phyloP scores from a whole-genome alignment of 2,113 vertebrate species.

The Microtus richardsoni region DNA sequence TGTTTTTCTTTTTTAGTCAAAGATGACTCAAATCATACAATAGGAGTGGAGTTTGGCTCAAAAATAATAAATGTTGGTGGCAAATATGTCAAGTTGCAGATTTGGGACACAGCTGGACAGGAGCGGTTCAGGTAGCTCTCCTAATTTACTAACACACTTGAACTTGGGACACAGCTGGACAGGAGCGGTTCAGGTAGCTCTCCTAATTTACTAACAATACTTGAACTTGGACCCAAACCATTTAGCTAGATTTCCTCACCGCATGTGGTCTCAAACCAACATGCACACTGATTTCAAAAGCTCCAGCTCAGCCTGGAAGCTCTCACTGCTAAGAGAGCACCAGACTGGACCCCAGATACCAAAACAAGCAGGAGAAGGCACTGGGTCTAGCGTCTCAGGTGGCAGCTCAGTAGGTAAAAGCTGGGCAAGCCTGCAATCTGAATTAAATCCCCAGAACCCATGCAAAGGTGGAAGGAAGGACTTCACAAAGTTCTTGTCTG shows the following conservation, averaged over 20 bases:
- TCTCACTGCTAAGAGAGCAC: neutral
- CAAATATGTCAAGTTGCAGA: slow-evolving; percentile 91
- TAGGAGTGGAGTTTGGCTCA: slow-evolving; percentile 91
- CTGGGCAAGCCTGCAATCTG: too few species aligned
- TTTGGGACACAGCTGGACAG: slow-evolving; percentile 91
- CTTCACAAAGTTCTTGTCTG: neutral
- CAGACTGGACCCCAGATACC: neutral
- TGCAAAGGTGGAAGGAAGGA: neutral
- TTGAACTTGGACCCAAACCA: slow-evolving; percentile 11
- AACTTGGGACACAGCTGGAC: slow-evolving; percentile 87
- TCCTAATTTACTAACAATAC: slow-evolving; percentile 26
- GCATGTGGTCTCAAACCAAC: too few species aligned
- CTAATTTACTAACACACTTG: slow-evolving; percentile 18
- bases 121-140: slow-evolving; percentile 89
- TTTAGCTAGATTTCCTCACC: neutral
- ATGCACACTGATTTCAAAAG: neutral
- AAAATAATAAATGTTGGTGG: slow-evolving; percentile 91
- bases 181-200: slow-evolving; percentile 90
- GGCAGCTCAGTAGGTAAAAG: neutral
- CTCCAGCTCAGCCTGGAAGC: neutral
- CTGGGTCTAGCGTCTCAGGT: neutral
- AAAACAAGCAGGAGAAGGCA: neutral
- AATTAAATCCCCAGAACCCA: neutral
- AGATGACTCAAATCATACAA: slow-evolving; percentile 90
- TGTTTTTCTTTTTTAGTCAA: slow-evolving; percentile 84